Evolutionary conservation across 1,140 invertebrate species (phyloP), one percentile per base, ranked within the genome.

Genomic region (Sitobion miscanthi): DNA sequence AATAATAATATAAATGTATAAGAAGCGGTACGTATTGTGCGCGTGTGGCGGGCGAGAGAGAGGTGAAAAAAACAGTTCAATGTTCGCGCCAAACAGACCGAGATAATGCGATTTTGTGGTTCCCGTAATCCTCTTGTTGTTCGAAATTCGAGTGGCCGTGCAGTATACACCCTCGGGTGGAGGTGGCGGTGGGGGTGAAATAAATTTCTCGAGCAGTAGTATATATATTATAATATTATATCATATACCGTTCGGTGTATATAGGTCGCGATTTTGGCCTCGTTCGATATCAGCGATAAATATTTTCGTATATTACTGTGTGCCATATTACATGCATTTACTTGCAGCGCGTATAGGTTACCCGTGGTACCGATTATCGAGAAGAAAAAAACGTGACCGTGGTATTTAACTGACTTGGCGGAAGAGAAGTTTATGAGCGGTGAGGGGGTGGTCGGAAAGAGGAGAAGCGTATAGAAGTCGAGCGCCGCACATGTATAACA

Each of bases 41-140:
- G 86, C 69, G 90, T 14, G 91, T 14, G n/a, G 30, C 21, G 49
- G 82, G 23, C 23, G 91, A 35, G 38, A 93, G 49, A 38, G 91
- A 93, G 35, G 91, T 20, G 91, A 93, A 83, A 93, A 92, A 90
- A 93, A 85, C 91, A 93, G 82, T 54, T 86, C 91, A 93, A 38
- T 93, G 91, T 93, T 93, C 82, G 49, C 49, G 49, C 82, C 35
- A 93, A 93, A 93, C 91, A 93, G 91, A 93, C 91, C 91, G 91
- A 54, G n/a, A 93, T 93, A 93, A 93, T 93, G 82, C 91, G 91
- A 93, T 93, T 93, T 93, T 45, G 91, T 47, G 91, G 91, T 93
- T 86, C 49, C 42, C 90, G 89, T 93, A 93, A 93, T 93, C 91
- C 91, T 93, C 91, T 93, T 93, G 91, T 93, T 93, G 35, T 93